Evolutionary conservation across 2,888 invertebrate genomes (phyloP), one percentile per base, ranked within the genome.

Genomic region (Cerastis rubricosa): DNA sequence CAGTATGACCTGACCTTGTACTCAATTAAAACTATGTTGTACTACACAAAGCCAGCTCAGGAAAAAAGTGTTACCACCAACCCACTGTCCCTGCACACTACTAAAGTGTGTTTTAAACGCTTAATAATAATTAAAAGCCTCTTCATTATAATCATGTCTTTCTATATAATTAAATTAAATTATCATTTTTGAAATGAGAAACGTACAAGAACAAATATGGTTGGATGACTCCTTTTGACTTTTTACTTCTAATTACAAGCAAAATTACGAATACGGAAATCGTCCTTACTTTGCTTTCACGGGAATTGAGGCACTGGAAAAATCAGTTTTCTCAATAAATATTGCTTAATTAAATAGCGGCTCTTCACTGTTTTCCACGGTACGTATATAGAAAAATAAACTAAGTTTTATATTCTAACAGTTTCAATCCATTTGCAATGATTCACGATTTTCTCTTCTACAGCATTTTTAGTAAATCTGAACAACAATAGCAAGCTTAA

Each of bases 401-500:
- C 29, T 43, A 11, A 12, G 43, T 19, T 78, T 78, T 17, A 29
- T 43, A 35, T 35, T 54, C 40, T 64, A 29, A 40, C 51, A 75
- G 7, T 45, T 69, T 68, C 14, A 51, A 65, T 80, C 8, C 51
- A 80, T 69, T 80, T 11, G 19, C 49, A 59, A 51, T 29, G n/a
- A 61, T 71, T 61, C 19, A 66, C 35, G 5, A 72, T 65, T 70
- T 69, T 54, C 61, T 57, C 29, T 45, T 47, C n/a, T 47, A 64
- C 8, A 67, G 22, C 45, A 45, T 77, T 72, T 64, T 66, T 64
- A 51, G 45, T 74, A n/a, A 71, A 71, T 68, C 47, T 64, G 17
- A 40, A 43, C 63, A 74, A 78, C 70, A 83, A 73, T 45, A 45
- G 45, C 45, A 5, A 12, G n/a, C n/a, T 63, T 76, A 68, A 82